phyloP scores from a whole-genome alignment of 1,140 invertebrate genomes.

The Kradibia gibbosae region DNA sequence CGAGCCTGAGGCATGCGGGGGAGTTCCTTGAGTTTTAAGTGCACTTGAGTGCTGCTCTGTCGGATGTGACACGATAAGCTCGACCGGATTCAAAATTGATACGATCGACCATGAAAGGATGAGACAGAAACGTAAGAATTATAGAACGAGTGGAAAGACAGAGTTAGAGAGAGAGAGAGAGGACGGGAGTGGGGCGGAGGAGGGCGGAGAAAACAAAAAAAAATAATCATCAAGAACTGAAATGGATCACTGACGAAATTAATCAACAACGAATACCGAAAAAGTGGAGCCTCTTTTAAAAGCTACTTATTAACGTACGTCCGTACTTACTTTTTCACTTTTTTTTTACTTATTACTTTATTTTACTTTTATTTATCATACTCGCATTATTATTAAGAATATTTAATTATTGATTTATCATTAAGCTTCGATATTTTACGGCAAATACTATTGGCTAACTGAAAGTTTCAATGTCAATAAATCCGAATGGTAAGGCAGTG shows the following conservation, averaged over 20 bases:
- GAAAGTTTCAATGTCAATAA: too few relatives aligned
- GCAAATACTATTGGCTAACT: too few relatives aligned
- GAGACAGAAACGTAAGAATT: neutral
- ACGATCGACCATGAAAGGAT: slow-evolving; percentile 42
- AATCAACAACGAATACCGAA: neutral
- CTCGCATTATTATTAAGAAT: too few relatives aligned
- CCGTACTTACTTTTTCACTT: too few relatives aligned
- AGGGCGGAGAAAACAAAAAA: neutral
- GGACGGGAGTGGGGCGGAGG: neutral
- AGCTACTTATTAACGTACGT: too few relatives aligned
- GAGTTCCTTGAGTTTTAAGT: slow-evolving; percentile 58
- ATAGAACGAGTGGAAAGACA: neutral
- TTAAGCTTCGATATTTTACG: too few relatives aligned
- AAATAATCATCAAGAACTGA: slow-evolving; percentile 9
- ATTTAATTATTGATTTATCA: too few relatives aligned
- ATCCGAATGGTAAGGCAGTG: too few relatives aligned
- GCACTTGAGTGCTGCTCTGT: slow-evolving; percentile 58
- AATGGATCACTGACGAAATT: slow-evolving; percentile 33
- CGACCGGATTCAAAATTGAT: slow-evolving; percentile 59
- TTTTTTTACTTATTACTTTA: too few relatives aligned
- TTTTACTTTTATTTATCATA: too few relatives aligned
- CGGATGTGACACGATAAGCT: slow-evolving; percentile 53
- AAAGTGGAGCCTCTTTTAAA: too few relatives aligned
- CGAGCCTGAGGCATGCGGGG: slow-evolving; percentile 32
- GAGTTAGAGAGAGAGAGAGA: neutral